These are phyloP conservation scores for Eunapius fragilis DNA, from an alignment of 37 sponge, comb jelly and placozoan genomes.

Conservation along the genomic window DNA sequence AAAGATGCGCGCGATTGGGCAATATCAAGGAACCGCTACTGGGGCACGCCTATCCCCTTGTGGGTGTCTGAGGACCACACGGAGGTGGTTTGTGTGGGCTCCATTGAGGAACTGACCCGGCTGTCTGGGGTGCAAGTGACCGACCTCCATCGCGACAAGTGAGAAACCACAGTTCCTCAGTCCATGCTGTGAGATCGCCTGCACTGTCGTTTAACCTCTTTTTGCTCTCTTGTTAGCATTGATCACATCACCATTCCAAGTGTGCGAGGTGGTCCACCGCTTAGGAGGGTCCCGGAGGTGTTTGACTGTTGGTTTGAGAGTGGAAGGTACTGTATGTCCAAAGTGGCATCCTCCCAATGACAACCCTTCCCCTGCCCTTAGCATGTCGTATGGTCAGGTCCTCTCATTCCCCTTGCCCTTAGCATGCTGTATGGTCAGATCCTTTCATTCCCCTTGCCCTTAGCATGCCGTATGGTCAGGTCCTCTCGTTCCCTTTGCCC, in stretches of 20 bases:
- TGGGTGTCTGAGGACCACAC: slow-evolving; percentile 92
- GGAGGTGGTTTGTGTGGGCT: slow-evolving; percentile 97
- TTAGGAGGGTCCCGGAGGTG: slow-evolving; percentile 89
- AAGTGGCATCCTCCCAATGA: no score
- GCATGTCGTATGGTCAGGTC: no score
- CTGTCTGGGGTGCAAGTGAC: slow-evolving; percentile 81
- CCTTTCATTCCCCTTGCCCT: no score
- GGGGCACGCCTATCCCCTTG: slow-evolving; percentile 99
- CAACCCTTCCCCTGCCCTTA: no score
- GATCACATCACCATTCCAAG: slow-evolving; percentile 95
- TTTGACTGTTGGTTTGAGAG: slow-evolving; percentile 99
- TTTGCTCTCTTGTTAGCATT: slow-evolving; percentile 56
- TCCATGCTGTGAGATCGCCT: no score
- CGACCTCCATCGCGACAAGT: slow-evolving; percentile 95
- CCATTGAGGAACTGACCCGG: slow-evolving; percentile 87
- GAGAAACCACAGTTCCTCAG: slow-evolving; percentile 19
- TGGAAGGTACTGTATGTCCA: slow-evolving; percentile 72
- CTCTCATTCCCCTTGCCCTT: no score
- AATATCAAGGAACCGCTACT: slow-evolving; percentile 93
- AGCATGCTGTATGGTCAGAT: no score
- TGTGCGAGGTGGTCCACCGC: slow-evolving; percentile 74
- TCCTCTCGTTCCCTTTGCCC: no score
- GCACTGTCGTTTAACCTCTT: not conserved
- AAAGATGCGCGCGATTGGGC: slow-evolving; percentile 93
- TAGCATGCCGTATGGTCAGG: no score